A percentile compares a stretch with the other conserved stretches of the same genome.
phyloP scores from a whole-genome alignment of 2,888 invertebrate genomes.

The Lypha dubia region DNA sequence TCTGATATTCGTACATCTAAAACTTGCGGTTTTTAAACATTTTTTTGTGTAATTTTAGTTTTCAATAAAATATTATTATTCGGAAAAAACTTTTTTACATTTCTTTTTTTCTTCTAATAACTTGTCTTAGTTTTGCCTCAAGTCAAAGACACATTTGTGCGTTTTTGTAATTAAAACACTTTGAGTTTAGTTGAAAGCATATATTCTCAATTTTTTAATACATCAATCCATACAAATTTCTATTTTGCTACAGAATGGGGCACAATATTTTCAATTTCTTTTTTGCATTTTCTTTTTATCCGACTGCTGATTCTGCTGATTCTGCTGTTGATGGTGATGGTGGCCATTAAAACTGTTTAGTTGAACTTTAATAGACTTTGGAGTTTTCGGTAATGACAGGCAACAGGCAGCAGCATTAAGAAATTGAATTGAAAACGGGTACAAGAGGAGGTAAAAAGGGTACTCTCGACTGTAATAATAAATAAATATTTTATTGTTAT shows the following conservation, averaged over 20 bases:
- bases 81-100: background rate
- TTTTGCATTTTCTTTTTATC: slow-evolving; percentile 11
- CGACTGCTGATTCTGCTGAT: background rate
- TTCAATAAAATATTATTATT: background rate
- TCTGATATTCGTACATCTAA: background rate
- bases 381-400: slow-evolving; percentile 23
- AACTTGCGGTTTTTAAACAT: background rate
- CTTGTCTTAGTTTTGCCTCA: background rate
- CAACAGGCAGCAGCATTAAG: slow-evolving; percentile 14
- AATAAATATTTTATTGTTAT: slow-evolving; percentile 52
- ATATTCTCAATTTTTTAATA: too few relatives aligned
- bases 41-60: background rate
- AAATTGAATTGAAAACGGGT: slow-evolving; percentile 38
- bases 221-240: too few relatives aligned
- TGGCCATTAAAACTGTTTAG: slow-evolving; percentile 45
- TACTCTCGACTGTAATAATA: slow-evolving; percentile 30
- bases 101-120: background rate
- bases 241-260: slow-evolving; percentile 6
- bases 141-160: slow-evolving; percentile 41
- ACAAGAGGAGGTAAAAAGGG: slow-evolving; percentile 11
- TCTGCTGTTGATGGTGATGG: background rate
- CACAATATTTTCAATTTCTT: background rate
- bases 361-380: slow-evolving; percentile 54
- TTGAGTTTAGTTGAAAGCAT: slow-evolving; percentile 35
- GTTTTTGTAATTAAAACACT: slow-evolving; percentile 43